Percentiles rank a stretch among this genome's conserved stretches.
Evolutionary conservation across 92 coral and sea anemone genomes (phyloP).

Genomic region (Umimayanthus chanpuru): DNA sequence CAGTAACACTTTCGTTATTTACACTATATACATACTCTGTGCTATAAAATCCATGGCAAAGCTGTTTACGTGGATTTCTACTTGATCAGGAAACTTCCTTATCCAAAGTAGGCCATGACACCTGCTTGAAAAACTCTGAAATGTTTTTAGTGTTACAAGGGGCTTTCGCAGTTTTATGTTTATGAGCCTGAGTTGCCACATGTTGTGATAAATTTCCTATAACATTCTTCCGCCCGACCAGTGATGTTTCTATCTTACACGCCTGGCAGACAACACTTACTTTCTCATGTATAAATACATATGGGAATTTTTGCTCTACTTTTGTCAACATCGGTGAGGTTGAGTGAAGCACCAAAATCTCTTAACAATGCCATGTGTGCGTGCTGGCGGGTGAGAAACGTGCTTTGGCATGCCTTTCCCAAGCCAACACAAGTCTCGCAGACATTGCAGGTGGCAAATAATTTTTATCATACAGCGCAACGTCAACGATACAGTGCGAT

Average conservation of each 20-base stretch:
- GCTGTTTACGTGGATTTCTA: slow-evolving; percentile 31
- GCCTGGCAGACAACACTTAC: slow-evolving; percentile 7
- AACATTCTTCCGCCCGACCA: slow-evolving; percentile 3
- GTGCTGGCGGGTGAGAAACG: slow-evolving; percentile 39
- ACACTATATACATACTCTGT: slow-evolving; percentile 23
- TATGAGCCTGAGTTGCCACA: background rate
- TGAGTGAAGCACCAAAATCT: slow-evolving; percentile 1
- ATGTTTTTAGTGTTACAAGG: background rate
- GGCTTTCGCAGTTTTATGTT: slow-evolving; percentile 6
- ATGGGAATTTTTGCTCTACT: slow-evolving; percentile 20
- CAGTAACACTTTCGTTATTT: slow-evolving; percentile 11
- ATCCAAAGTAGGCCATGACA: background rate
- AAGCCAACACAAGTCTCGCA: slow-evolving; percentile 34
- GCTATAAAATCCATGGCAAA: slow-evolving; percentile 19
- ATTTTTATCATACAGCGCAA: background rate
- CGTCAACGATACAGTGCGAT: slow-evolving; percentile 1
- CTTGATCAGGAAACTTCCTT: slow-evolving; percentile 19
- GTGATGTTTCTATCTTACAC: background rate
- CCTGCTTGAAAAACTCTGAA: slow-evolving; percentile 20
- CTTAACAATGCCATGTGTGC: slow-evolving; percentile 34
- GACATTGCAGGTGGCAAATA: slow-evolving; percentile 40
- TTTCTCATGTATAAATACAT: slow-evolving; percentile 1
- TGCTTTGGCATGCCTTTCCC: slow-evolving; percentile 45
- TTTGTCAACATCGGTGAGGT: slow-evolving; percentile 15
- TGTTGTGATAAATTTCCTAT: slow-evolving; percentile 6